Base-by-base conservation (phyloP, 2,888 invertebrate species). In the Protophormia terraenovae region DNA sequence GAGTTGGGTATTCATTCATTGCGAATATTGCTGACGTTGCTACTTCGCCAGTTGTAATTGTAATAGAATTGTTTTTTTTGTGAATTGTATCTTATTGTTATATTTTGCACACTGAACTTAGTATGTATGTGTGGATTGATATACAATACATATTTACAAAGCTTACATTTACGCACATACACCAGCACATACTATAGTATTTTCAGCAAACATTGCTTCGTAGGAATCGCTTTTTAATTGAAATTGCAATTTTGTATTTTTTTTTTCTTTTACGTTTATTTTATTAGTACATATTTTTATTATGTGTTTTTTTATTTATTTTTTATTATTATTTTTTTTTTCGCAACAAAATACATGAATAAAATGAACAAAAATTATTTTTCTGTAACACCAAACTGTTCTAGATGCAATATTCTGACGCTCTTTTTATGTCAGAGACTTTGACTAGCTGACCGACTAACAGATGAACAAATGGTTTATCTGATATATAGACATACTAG, bases 221-320 rank as follows among this genome's bases (percentile, higher is more conserved):
- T 41, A 71, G 50, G 69, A 73, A 86, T 85, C 72, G 71, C 81
- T 77, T 84, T 86, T 86, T 87, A 86, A 87, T 87, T 87, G 87
- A 87, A 86, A 85, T 86, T 86, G 81, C 83, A 86, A 86, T 87
- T 87, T 86, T 55, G 83, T 79, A 69, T 32, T 67, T 53, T 78
- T 58, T 73, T 32, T n/a, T n/a, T n/a, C n/a, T 53, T 24, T 55
- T 38, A 64, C 19, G 16, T 71, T 69, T 50, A 71, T 73, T 73
- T 60, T 67, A 73, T 29, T n/a, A n/a, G n/a, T n/a, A n/a, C n/a
- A n/a, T n/a, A n/a, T n/a, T n/a, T n/a, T n/a, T n/a, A n/a, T n/a
- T n/a, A n/a, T n/a, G n/a, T n/a, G n/a, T n/a, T n/a, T n/a, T n/a
- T n/a, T n/a, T n/a, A n/a, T n/a, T n/a, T n/a, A n/a, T n/a, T n/a